Percentiles rank a stretch among this genome's conserved stretches.
Conservation (phyloP, 2,113 vertebrate species). For the Serilophus lunatus region DNA sequence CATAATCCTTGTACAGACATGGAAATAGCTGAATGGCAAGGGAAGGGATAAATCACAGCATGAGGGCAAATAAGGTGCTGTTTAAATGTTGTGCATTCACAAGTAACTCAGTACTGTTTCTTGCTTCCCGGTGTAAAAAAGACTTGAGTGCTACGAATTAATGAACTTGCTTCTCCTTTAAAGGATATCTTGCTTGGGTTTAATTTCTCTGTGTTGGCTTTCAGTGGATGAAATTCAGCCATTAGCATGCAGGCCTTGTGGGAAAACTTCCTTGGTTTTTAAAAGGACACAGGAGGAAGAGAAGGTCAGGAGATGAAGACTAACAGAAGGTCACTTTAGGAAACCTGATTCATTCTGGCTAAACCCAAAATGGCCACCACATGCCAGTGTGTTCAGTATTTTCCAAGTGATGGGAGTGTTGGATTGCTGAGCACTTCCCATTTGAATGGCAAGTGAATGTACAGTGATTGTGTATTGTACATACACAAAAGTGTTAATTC, state of each 20-base stretch:
- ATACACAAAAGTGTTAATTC: neutral
- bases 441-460: neutral
- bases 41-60: neutral
- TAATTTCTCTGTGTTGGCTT: neutral
- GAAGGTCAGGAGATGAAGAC: neutral
- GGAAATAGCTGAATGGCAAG: neutral
- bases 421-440: neutral
- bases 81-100: neutral
- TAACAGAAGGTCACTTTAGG: neutral
- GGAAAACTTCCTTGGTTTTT: neutral
- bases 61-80: neutral
- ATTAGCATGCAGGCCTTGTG: neutral
- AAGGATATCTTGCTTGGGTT: neutral
- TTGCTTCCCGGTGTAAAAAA: neutral
- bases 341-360: neutral
- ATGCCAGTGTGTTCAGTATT: neutral
- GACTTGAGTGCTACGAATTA: neutral
- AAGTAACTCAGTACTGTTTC: neutral
- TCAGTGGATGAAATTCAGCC: neutral
- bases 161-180: neutral
- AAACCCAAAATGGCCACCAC: neutral
- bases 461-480: fast-evolving
- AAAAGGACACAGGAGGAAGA: neutral
- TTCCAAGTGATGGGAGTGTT: neutral
- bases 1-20: neutral